phyloP scores from a whole-genome alignment of 2,113 vertebrate genomes.

The Prietella phreatophila region DNA sequence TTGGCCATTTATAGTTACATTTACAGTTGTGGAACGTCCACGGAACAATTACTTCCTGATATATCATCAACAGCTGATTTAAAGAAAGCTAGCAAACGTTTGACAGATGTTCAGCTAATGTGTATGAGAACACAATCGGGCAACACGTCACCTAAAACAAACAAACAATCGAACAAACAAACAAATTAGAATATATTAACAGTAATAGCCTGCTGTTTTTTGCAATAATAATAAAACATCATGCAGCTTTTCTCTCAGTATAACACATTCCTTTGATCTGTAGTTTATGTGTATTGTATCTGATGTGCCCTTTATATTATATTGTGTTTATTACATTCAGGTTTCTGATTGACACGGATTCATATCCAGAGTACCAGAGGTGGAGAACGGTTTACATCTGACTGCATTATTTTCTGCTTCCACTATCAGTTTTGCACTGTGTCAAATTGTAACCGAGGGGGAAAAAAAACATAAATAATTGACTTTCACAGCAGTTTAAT shows the following conservation, averaged over 20 bases:
- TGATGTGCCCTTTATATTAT: neutral
- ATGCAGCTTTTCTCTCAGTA: neutral
- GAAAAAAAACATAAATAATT: neutral
- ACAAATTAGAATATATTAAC: neutral
- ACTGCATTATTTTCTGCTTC: neutral
- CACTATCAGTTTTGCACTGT: neutral
- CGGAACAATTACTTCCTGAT: neutral
- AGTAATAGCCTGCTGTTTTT: neutral
- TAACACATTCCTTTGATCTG: neutral
- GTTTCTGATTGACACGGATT: neutral
- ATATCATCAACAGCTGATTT: neutral
- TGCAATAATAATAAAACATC: neutral
- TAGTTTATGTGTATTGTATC: neutral
- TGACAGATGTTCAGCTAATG: neutral
- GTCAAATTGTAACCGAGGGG: neutral
- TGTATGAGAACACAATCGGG: neutral
- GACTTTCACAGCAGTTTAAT: neutral
- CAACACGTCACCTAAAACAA: neutral
- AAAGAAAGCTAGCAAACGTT: neutral
- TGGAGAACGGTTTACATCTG: neutral
- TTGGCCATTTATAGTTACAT: neutral
- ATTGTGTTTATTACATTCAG: conserved; percentile 3
- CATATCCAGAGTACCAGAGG: neutral
- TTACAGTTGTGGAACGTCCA: neutral
- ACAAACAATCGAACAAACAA: too few relatives aligned